Conservation (phyloP, 1,140 invertebrate genomes). For the Dysdera silvatica region DNA sequence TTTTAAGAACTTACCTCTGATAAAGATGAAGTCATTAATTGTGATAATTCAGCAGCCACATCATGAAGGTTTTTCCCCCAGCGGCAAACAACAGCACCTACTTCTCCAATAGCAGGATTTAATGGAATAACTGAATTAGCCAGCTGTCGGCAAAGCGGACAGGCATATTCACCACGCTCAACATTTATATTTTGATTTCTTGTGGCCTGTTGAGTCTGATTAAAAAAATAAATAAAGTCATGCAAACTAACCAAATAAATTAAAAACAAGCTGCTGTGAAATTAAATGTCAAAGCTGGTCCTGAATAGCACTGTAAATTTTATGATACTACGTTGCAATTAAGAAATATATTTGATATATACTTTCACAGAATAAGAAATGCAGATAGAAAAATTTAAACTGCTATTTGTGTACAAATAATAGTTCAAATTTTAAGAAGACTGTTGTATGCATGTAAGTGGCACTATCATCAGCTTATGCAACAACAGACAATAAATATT, state of each 20-base stretch:
- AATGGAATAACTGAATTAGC: conserved; percentile 87
- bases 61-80: conserved; percentile 46
- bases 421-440: too few species aligned
- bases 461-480: too few species aligned
- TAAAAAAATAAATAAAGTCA: conserved; percentile 32
- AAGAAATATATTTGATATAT: too few species aligned
- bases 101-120: conserved; percentile 64
- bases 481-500: too few species aligned
- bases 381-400: too few species aligned
- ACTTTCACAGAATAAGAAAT: too few species aligned
- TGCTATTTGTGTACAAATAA: too few species aligned
- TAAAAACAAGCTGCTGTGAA: not conserved
- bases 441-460: too few species aligned
- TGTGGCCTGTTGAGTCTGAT: conserved; percentile 31
- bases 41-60: conserved; percentile 26
- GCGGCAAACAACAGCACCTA: conserved; percentile 51
- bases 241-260: not conserved
- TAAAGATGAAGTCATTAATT: conserved; percentile 6
- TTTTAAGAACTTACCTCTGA: conserved; percentile 18
- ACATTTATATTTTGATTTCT: conserved; percentile 37
- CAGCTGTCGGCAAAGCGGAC: conserved; percentile 85
- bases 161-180: conserved; percentile 76
- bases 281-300: too few species aligned
- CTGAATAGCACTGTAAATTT: too few species aligned
- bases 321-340: too few species aligned